phyloP scores from a whole-genome alignment of 2,113 vertebrate genomes.

The Symphodus melops region DNA sequence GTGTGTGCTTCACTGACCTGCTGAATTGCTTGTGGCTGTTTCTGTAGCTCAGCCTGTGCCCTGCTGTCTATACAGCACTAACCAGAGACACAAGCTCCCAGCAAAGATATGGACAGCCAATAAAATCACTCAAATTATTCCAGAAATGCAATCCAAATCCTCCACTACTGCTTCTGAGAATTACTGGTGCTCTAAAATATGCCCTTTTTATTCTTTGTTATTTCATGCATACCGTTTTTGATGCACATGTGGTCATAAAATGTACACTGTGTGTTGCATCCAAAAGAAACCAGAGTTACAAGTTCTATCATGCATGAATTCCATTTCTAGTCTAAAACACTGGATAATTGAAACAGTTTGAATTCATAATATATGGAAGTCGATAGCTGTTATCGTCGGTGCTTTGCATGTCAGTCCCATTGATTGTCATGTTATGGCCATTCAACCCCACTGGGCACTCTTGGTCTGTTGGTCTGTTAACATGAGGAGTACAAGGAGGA shows the following conservation, averaged over 20 bases:
- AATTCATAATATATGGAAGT: constrained; percentile 49
- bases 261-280: background rate
- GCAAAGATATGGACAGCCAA: constrained; percentile 42
- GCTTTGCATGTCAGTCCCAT: constrained; percentile 29
- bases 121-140: constrained; percentile 52
- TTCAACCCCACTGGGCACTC: constrained; percentile 19
- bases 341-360: constrained; percentile 37
- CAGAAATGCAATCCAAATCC: constrained; percentile 30
- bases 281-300: background rate
- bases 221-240: constrained; percentile 19
- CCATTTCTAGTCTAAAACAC: constrained; percentile 23
- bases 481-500: constrained; percentile 32
- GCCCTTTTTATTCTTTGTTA: constrained; percentile 12
- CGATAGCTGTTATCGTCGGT: constrained; percentile 12
- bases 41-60: constrained; percentile 33
- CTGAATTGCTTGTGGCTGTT: constrained; percentile 56
- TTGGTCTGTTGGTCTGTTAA: constrained; percentile 48
- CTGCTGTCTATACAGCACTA: constrained; percentile 41
- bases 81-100: constrained; percentile 53
- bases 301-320: constrained; percentile 12
- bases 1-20: constrained; percentile 66
- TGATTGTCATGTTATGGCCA: constrained; percentile 55
- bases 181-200: constrained; percentile 43
- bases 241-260: background rate
- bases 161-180: constrained; percentile 20